Evolutionary conservation across 1,140 invertebrate species (phyloP), one percentile per base, ranked within the genome.

Genomic region (Sinella curviseta): DNA sequence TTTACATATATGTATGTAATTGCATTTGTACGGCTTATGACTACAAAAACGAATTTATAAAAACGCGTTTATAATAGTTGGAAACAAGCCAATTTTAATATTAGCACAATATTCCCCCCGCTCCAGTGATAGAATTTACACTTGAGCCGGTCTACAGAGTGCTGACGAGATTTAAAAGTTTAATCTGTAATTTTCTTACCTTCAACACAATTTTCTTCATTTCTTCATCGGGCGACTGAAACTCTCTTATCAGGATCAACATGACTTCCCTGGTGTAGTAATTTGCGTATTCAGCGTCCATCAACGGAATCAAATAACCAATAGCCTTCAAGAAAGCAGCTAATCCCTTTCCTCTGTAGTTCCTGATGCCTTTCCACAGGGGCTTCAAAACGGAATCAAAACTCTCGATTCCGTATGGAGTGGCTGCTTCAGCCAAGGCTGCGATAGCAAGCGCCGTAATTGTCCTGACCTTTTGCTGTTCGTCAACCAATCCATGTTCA

Each of bases 121-220:
- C 39, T 48, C 39, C 39, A 48, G 39, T 20, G 39, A 48, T 48
- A 48, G 39, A 48, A 12, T 12, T 12, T 12, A 48, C 39, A 48
- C 39, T 48, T 48, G 39, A 48, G 39, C 39, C 39, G 39, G 39
- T 48, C 39, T 48, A 48, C 39, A 20, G 20, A 48, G 39, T 48
- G 39, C 39, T 48, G 39, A 48, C 39, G 20, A 30, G 30, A 78
- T 78, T 34, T 78, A 70, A 73, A 70, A 28, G 2, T 36, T n/a
- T n/a, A 48, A 57, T 33, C 14, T 74, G 33, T 20, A 78, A 74
- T 83, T 77, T 24, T 65, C 84, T 85, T 86, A 94, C 94, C 90
- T 99, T 99, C 54, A 99, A 89, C 0, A 99, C 98, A 89, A 99
- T 99, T 86, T 99, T 99, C 86, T 99, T 99, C 98, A 99, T 99